These are phyloP conservation scores for Napeogenes inachia DNA, from an alignment of 2,888 invertebrate genomes.

Conservation along the genomic window DNA sequence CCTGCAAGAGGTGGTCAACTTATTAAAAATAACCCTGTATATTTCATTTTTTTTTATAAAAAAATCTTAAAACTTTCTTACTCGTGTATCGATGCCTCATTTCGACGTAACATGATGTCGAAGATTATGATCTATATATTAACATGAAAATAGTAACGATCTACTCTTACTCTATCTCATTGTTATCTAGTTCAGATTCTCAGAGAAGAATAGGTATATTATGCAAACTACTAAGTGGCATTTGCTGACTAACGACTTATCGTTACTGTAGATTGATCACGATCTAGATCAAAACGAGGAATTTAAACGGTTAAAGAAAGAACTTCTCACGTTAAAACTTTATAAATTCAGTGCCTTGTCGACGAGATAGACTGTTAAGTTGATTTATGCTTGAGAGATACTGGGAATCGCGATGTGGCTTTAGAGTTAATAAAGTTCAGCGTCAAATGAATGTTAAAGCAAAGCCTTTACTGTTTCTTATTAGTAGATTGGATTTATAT, in stretches of 20 bases:
- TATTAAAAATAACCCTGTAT: background rate
- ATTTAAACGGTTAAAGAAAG: conserved; percentile 47
- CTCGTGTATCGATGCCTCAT: conserved; percentile 12
- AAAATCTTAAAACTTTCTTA: conserved; percentile 10
- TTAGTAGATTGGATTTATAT: no score
- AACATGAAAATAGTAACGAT: conserved; percentile 23
- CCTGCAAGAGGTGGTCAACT: no score
- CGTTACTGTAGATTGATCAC: conserved; percentile 45
- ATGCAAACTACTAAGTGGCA: conserved; percentile 26
- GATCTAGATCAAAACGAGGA: conserved; percentile 36
- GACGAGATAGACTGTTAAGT: conserved; percentile 51
- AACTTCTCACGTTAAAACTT: conserved; percentile 66
- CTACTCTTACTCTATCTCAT: no score
- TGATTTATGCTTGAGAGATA: conserved; percentile 46
- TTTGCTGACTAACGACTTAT: conserved; percentile 27
- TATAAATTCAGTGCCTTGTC: conserved; percentile 54
- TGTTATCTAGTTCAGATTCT: conserved; percentile 23
- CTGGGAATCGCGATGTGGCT: background rate
- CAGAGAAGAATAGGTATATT: conserved; percentile 22
- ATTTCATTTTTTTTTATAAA: background rate
- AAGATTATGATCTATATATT: conserved; percentile 25
- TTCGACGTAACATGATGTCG: conserved; percentile 9
- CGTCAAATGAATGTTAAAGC: no score
- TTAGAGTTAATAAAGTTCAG: background rate
- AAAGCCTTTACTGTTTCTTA: no score